Evolutionary conservation across 2,113 vertebrate genomes (phyloP), one percentile per base, ranked within the genome.

Genomic region (Mastomys coucha): DNA sequence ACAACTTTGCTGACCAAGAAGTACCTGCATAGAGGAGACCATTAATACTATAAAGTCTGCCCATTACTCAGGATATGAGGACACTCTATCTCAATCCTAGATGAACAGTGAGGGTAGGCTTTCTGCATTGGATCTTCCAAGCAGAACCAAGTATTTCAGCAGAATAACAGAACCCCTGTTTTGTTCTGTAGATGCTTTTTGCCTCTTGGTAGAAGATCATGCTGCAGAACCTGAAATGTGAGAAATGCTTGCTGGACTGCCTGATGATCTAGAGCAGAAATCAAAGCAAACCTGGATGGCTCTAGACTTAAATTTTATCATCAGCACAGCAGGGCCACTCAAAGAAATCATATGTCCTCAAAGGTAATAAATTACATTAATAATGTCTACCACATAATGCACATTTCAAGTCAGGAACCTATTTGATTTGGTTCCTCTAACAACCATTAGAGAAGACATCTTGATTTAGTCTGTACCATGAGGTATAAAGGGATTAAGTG

Each of bases 251-350:
- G 58, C 51, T 69, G 89, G 69, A 65, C 65, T 70, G 72, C 81
- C 42, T 96, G 31, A 17, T 53, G 12, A 87, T 85, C 78, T 81
- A 36, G 28, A 92, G 89, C 1, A 93, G 78, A 88, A 93, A 88
- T 67, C 42, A 82, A 95, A 91, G 63, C 63, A 94, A 78, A 69
- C 0, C 33, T 75, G 5, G 56, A 80, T 39, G 60, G 5, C 3
- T 36, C 31, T 28, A 51, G 88, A 36, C 63, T 28, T 45, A 81
- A 91, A 42, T 33, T 89, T 78, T 91, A 26, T 65, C 51, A 11
- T 70, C 11, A 75, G 26, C 70, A 12, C 60, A 53, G 69, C 13
- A 63, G 60, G 28, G 33, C 87, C 75, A 76, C 67, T 19, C 77
- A 89, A 70, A 93, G 58, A 69, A 39, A 28, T 85, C 89, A 89